Evolutionary conservation across 2,797 vertebrate genomes (phyloP).

Genomic region (Amblyopsis hoosieri): DNA sequence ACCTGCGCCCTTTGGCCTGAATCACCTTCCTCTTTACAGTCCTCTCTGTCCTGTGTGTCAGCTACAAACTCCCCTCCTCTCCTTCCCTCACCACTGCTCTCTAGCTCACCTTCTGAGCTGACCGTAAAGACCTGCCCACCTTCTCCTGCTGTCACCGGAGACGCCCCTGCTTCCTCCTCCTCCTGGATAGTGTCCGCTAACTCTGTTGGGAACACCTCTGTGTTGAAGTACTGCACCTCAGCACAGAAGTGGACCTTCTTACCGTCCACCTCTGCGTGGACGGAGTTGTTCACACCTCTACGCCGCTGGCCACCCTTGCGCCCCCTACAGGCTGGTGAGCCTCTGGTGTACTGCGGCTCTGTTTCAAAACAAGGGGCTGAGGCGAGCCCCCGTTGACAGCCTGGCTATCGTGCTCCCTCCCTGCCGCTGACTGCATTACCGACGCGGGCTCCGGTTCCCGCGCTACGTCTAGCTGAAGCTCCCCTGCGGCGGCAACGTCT

Average conservation of each 20-base stretch:
- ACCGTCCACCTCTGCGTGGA: constrained; percentile 18
- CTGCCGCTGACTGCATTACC: constrained; percentile 25
- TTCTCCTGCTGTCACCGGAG: not conserved
- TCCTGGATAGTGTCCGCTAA: constrained; percentile 17
- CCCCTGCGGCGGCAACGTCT: not conserved
- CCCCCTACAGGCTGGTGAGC: not conserved
- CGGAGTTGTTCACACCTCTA: constrained; percentile 1
- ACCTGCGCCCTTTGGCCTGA: not conserved
- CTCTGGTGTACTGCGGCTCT: not conserved
- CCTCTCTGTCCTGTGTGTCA: not conserved
- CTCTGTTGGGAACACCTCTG: constrained; percentile 7
- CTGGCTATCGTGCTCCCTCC: constrained; percentile 1
- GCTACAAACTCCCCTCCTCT: constrained; percentile 2
- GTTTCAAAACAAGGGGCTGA: not conserved
- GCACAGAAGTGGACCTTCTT: constrained; percentile 49
- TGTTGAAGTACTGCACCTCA: constrained; percentile 40
- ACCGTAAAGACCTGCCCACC: constrained; percentile 8
- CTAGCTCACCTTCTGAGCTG: constrained; percentile 33
- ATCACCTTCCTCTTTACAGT: constrained; percentile 8
- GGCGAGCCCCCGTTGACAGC: too few relatives aligned
- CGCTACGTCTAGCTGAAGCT: not conserved
- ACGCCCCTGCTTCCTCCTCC: constrained; percentile 19
- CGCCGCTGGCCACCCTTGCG: not conserved
- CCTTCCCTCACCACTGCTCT: not conserved
- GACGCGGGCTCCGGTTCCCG: not conserved